phyloP scores from a whole-genome alignment of 2,797 vertebrate genomes.

The Gymnodraco acuticeps region DNA sequence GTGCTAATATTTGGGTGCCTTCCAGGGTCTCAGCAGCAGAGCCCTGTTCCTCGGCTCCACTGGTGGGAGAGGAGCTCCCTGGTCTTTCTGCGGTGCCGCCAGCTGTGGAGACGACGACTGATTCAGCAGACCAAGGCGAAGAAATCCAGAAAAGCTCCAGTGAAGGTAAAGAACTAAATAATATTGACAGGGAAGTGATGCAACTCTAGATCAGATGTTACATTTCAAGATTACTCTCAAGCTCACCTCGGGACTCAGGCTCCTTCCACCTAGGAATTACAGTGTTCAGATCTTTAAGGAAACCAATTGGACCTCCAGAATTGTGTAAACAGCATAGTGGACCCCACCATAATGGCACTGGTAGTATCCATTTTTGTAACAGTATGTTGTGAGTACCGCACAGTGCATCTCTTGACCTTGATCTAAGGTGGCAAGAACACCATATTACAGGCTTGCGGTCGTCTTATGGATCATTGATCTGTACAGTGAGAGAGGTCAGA shows the following conservation, averaged over 20 bases:
- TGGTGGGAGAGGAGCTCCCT: constrained; percentile 48
- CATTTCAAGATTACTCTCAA: constrained; percentile 68
- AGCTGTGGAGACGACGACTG: constrained; percentile 24
- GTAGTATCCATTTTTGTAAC: constrained; percentile 34
- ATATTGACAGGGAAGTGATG: constrained; percentile 57
- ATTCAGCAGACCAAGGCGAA: constrained; percentile 43
- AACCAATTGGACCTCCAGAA: constrained; percentile 57
- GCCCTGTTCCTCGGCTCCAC: constrained; percentile 32
- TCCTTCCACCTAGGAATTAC: constrained; percentile 59
- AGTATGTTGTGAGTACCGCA: constrained; percentile 51
- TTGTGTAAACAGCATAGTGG: constrained; percentile 53
- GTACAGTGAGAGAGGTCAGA: constrained; percentile 16
- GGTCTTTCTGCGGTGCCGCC: constrained; percentile 33
- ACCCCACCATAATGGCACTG: constrained; percentile 44
- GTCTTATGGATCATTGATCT: constrained; percentile 65
- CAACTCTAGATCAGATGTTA: constrained; percentile 59
- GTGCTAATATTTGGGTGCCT: constrained; percentile 66
- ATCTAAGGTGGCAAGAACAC: constrained; percentile 62
- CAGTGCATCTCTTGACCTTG: constrained; percentile 66
- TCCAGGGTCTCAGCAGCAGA: constrained; percentile 61
- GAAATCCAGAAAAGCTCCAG: constrained; percentile 47
- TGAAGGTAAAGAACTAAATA: constrained; percentile 76
- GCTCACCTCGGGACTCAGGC: constrained; percentile 59
- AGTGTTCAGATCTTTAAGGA: constrained; percentile 63
- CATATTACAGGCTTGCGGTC: constrained; percentile 54